Base-by-base conservation (phyloP, 2,888 invertebrate genomes). In the Oligia strigilis region DNA sequence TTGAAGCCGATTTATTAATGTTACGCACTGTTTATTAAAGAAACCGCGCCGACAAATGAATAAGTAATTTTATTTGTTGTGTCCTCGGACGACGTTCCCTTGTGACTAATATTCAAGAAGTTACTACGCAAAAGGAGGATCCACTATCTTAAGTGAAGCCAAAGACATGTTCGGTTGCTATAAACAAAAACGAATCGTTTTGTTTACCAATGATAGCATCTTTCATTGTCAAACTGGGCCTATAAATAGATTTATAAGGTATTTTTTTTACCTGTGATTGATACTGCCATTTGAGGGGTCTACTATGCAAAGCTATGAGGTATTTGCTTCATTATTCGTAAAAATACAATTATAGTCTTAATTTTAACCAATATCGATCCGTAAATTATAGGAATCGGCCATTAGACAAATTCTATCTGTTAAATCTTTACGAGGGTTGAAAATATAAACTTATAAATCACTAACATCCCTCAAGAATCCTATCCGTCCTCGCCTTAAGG, bases 31-130 rank as follows among this genome's bases (percentile, higher is more conserved):
- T 81, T 49, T 77, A 58, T 65, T 14, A 83, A 77, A 77, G 29
- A 65, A 49, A 36, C 82, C 49, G 23, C 46, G 17, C 4, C n/a
- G 23, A 2, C 14, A 23, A 29, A 29, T 64, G 9, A 60, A 62
- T 81, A 52, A 65, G 17, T 80, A 29, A 78, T 80, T 58, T 72
- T 1, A 8, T 67, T 58, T 73, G 75, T n/a, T 75, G 11, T 58
- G 0, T 49, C 8, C 5, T 3, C 5, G 17, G 29, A 65, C 29
- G 9, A 40, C n/a, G 49, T 29, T 76, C 29, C 40, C 23, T 29
- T 14, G 17, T 69, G 76, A 64, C 62, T 64, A 75, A 76, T 75
- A 64, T 82, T 65, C 29, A 82, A 65, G n/a, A 65, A 58, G 19
- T 55, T 40, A 17, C 23, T 43, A 46, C 52, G 43, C 49, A 66